Evolutionary conservation across 2,888 invertebrate genomes (phyloP), one percentile per base, ranked within the genome.

Genomic region (Petrolisthes cinctipes): DNA sequence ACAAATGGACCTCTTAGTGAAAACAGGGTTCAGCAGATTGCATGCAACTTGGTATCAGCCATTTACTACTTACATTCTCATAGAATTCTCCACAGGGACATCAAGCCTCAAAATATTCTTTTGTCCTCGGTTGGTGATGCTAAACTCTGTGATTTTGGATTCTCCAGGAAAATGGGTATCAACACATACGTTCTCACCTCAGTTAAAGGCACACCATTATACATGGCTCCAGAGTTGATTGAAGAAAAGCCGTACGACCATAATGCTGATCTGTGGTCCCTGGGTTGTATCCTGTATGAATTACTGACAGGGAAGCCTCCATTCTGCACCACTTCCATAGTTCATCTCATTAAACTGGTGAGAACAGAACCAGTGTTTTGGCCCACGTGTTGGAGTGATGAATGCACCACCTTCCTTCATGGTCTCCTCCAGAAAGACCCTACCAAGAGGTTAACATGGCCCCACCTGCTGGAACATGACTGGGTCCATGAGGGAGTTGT

Each of bases 191-290:
- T 98, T 78, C 93, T 98, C 4, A 98, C 98, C n/a, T 98, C 98
- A 0, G 97, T 98, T 83, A 98, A 98, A 94, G 97, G 96, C 3
- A 97, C 97, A 5, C 98, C 98, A 0, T 93, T 98, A 51, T 98
- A 98, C 92, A 98, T 98, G 98, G 98, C 98, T 5, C 98, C 98
- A 0, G 98, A 98, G 93, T 93, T 98, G 2, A 96, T 98, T 91
- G 96, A 97, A 91, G 97, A 97, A 93, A 96, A 96, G 91, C 98
- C 98, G 0, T 99, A 98, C 93, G 98, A 98, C 92, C 97, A 98
- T 92, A 95, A 96, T 93, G 98, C 97, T n/a, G 98, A 98, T 92
- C 93, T 98, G 81, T 98, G 98, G 98, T 94, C 92, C 91, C 92
- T 89, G 6, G 89, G 98, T 0, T 98, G 98, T 92, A 98, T 98